phyloP scores from a whole-genome alignment of 2,888 invertebrate genomes.

The Adineta ricciae region DNA sequence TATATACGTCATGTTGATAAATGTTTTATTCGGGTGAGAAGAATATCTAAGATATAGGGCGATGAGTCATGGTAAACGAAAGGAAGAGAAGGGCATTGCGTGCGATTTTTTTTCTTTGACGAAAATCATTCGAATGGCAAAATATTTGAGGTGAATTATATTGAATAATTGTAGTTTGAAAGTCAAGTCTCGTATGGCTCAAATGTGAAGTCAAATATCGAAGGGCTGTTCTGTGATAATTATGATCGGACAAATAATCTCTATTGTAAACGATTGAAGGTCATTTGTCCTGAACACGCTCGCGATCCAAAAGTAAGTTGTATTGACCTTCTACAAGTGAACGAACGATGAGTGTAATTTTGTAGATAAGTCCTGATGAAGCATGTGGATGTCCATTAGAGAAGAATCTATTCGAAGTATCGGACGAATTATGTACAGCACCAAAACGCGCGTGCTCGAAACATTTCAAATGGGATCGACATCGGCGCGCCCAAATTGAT shows the following conservation, averaged over 20 bases:
- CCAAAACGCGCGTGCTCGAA: slow-evolving; percentile 79
- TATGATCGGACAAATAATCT: slow-evolving; percentile 77
- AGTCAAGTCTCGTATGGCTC: slow-evolving; percentile 92
- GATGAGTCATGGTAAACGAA: too few species aligned
- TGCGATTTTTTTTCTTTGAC: too few species aligned
- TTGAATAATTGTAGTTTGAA: slow-evolving; percentile 61
- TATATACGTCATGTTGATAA: slow-evolving; percentile 94
- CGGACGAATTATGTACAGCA: slow-evolving; percentile 68
- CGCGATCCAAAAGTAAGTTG: slow-evolving; percentile 72
- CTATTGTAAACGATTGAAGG: slow-evolving; percentile 85
- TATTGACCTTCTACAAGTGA: background rate
- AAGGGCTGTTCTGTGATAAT: slow-evolving; percentile 93
- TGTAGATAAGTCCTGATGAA: slow-evolving; percentile 46
- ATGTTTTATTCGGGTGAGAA: slow-evolving; percentile 73
- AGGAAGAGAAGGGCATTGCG: too few species aligned
- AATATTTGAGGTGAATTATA: background rate
- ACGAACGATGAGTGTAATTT: background rate
- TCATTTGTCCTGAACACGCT: slow-evolving; percentile 91
- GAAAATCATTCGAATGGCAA: too few species aligned
- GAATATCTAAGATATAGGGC: too few species aligned
- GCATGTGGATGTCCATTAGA: slow-evolving; percentile 81
- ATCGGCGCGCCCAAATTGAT: slow-evolving; percentile 83
- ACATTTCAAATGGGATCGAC: slow-evolving; percentile 90
- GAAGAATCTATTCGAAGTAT: slow-evolving; percentile 67
- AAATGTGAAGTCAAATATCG: slow-evolving; percentile 81